phyloP scores from a whole-genome alignment of 2,797 vertebrate genomes.

The Valencia hispanica region DNA sequence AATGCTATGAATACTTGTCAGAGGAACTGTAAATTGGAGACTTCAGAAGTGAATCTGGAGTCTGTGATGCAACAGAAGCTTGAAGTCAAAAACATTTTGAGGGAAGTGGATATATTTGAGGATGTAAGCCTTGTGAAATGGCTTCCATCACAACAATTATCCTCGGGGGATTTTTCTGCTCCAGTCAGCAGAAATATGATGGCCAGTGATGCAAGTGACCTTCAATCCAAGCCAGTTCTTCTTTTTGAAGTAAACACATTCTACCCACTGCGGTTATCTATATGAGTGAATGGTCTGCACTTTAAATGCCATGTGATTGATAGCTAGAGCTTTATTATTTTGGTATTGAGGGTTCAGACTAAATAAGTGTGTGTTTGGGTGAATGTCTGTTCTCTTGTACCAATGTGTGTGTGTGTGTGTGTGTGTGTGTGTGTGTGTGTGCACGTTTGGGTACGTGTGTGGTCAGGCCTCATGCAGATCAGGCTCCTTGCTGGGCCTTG shows the following conservation, averaged over 20 bases:
- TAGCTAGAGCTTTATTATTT: constrained; percentile 22
- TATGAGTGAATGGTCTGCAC: constrained; percentile 19
- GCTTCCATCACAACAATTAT: constrained; percentile 15
- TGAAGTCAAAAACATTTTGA: not conserved
- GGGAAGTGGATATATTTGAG: constrained; percentile 17
- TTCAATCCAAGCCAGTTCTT: constrained; percentile 28
- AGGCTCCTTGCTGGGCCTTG: constrained; percentile 62
- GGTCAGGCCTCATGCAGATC: constrained; percentile 59
- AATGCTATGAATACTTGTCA: not conserved
- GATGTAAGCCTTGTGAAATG: constrained; percentile 48
- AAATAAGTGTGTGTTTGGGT: constrained; percentile 40
- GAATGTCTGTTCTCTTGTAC: constrained; percentile 19
- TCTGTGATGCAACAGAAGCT: constrained; percentile 8
- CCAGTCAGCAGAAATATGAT: constrained; percentile 42
- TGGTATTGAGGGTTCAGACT: constrained; percentile 4
- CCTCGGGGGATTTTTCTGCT: constrained; percentile 30
- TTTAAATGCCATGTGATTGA: constrained; percentile 29
- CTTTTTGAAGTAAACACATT: constrained; percentile 11
- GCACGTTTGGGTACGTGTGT: constrained; percentile 39
- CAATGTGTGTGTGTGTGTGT: constrained; percentile 31
- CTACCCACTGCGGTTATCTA: constrained; percentile 23
- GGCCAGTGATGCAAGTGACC: constrained; percentile 44
- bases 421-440: constrained; percentile 34
- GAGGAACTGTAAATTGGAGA: not conserved
- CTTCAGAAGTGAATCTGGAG: not conserved